Conservation (phyloP, 2,888 invertebrate genomes). For the Invenusta paracnida region DNA sequence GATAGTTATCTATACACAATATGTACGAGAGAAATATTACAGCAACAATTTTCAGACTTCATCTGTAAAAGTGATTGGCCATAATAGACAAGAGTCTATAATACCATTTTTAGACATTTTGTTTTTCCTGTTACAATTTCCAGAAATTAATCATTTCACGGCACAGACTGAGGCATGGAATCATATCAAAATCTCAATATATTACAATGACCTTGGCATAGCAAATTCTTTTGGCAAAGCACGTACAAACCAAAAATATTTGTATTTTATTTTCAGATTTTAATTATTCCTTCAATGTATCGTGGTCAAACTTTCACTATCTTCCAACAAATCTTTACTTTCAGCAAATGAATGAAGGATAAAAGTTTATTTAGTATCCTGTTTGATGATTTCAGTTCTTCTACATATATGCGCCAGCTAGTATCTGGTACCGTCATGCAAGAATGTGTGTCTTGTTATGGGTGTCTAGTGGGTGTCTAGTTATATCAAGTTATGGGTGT, state of each 20-base stretch:
- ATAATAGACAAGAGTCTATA: neutral
- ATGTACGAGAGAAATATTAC: neutral
- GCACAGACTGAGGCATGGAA: neutral
- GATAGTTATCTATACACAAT: neutral
- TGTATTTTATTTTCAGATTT: neutral
- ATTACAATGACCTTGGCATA: neutral
- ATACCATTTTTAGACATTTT: neutral
- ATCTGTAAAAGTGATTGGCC: neutral
- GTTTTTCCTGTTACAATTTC: neutral
- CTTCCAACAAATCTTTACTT: neutral
- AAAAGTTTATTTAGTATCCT: neutral
- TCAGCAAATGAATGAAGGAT: neutral
- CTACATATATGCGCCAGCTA: neutral
- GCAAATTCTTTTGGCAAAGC: neutral
- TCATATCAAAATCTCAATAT: neutral
- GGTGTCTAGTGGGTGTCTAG: too few species aligned
- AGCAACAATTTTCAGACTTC: neutral
- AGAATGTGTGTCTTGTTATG: too few species aligned
- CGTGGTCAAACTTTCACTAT: neutral
- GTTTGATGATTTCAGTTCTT: neutral
- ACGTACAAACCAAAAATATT: neutral
- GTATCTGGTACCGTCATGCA: neutral
- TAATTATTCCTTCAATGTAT: neutral
- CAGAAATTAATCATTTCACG: neutral
- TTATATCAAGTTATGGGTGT: neutral